These are phyloP conservation scores for Laodelphax striatellus DNA, from an alignment of 1,140 invertebrate genomes.

Conservation along the genomic window DNA sequence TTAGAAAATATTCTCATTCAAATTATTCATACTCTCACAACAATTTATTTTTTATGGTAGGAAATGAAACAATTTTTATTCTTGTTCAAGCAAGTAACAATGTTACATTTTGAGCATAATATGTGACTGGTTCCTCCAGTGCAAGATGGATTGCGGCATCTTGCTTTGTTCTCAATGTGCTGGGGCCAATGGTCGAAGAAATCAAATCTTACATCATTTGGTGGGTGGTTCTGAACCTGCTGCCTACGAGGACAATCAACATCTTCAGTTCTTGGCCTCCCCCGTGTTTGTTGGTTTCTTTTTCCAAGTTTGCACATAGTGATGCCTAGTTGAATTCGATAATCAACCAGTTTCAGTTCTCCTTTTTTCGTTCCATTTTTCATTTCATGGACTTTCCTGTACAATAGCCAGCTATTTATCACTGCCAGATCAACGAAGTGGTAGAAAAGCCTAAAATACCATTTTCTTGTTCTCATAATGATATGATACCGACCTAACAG, in stretches of 20 bases:
- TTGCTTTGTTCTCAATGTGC: not conserved
- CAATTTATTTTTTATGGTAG: too few relatives aligned
- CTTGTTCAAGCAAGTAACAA: too few relatives aligned
- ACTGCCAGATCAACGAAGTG: conserved; percentile 32
- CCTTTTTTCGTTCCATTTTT: not conserved
- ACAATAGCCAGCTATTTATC: conserved; percentile 25
- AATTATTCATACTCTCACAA: too few relatives aligned
- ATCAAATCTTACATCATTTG: not conserved
- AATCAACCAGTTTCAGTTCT: not conserved
- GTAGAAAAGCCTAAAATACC: conserved; percentile 33
- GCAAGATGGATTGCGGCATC: too few relatives aligned
- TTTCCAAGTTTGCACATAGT: not conserved
- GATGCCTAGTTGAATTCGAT: not conserved
- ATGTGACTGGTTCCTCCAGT: too few relatives aligned
- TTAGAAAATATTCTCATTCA: too few relatives aligned
- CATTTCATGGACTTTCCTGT: conserved; percentile 14
- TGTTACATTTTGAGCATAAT: too few relatives aligned
- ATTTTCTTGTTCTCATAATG: conserved; percentile 31
- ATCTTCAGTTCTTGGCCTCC: not conserved
- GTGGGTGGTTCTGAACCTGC: not conserved
- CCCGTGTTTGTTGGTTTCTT: not conserved
- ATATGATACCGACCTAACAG: conserved; percentile 33
- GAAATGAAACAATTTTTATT: too few relatives aligned
- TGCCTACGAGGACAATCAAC: not conserved
- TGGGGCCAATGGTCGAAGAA: not conserved